phyloP scores from a whole-genome alignment of 1,140 invertebrate species.

The Polypedilum pembai region DNA sequence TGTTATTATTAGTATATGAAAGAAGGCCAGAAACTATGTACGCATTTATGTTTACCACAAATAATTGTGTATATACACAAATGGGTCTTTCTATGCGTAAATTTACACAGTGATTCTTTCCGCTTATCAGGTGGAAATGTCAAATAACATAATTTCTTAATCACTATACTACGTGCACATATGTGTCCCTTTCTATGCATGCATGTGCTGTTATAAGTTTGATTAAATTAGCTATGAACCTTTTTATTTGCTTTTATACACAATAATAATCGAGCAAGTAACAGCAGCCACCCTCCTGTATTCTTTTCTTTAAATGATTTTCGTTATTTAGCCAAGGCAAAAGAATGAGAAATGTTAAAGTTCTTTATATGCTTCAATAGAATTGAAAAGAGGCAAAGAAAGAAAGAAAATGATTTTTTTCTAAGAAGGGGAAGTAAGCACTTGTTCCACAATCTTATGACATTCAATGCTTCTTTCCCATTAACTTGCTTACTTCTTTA shows the following conservation, averaged over 20 bases:
- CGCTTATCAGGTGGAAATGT: background rate
- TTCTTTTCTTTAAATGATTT: constrained; percentile 1
- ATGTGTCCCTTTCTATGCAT: background rate
- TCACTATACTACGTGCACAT: background rate
- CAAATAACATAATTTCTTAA: background rate
- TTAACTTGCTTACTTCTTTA: constrained; percentile 13
- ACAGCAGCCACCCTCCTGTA: background rate
- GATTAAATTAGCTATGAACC: constrained; percentile 12
- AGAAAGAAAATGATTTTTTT: background rate
- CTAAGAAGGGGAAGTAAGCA: background rate
- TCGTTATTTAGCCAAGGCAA: background rate
- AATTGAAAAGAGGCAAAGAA: background rate
- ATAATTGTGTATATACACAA: background rate
- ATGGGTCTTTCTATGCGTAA: background rate
- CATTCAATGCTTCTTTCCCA: background rate
- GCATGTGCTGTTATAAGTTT: background rate
- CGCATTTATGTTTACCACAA: background rate
- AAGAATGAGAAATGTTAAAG: background rate
- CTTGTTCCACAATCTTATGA: constrained; percentile 5
- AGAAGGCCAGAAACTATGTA: too few species aligned
- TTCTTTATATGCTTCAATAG: constrained; percentile 13
- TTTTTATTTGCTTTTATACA: background rate
- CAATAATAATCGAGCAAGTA: background rate
- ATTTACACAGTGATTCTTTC: too few species aligned
- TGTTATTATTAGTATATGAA: too few species aligned